Evolutionary conservation across 2,113 vertebrate genomes (phyloP).

Genomic region (Cottus gobio): DNA sequence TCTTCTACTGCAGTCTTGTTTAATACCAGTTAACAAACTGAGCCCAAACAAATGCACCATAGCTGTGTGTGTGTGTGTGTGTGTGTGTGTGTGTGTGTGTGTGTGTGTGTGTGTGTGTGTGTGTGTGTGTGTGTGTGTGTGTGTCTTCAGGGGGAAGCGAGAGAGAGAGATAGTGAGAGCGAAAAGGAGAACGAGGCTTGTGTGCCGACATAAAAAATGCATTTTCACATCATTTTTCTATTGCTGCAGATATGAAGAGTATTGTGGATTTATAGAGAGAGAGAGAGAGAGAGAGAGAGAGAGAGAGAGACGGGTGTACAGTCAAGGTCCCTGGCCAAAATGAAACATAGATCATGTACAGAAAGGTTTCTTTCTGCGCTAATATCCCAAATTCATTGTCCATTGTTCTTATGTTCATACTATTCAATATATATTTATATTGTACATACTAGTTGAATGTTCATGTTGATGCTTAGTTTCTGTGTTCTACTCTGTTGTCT

Average conservation of each 20-base stretch:
- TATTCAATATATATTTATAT: too few relatives aligned
- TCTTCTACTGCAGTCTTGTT: slow-evolving; percentile 27
- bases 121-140: background rate
- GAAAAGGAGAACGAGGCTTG: background rate
- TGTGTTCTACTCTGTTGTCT: too few relatives aligned
- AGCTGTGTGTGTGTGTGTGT: slow-evolving; percentile 10
- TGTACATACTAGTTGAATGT: too few relatives aligned
- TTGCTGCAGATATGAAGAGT: slow-evolving; percentile 4
- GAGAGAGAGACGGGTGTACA: background rate
- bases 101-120: slow-evolving; percentile 14
- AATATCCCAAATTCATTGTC: too few relatives aligned
- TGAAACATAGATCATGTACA: background rate
- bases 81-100: slow-evolving; percentile 17
- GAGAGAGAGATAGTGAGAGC: background rate
- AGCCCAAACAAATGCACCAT: slow-evolving; percentile 40
- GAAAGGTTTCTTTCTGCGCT: too few relatives aligned
- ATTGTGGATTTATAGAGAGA: background rate
- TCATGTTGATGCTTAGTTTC: too few relatives aligned
- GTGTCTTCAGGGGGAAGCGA: background rate
- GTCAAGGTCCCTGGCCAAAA: background rate
- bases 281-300: too few relatives aligned
- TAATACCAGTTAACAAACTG: slow-evolving; percentile 35
- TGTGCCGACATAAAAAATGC: slow-evolving; percentile 6
- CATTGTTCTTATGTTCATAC: too few relatives aligned
- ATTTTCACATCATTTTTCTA: slow-evolving; percentile 5